phyloP scores from a whole-genome alignment of 2,888 invertebrate species.

The Eugnorisma glareosa region DNA sequence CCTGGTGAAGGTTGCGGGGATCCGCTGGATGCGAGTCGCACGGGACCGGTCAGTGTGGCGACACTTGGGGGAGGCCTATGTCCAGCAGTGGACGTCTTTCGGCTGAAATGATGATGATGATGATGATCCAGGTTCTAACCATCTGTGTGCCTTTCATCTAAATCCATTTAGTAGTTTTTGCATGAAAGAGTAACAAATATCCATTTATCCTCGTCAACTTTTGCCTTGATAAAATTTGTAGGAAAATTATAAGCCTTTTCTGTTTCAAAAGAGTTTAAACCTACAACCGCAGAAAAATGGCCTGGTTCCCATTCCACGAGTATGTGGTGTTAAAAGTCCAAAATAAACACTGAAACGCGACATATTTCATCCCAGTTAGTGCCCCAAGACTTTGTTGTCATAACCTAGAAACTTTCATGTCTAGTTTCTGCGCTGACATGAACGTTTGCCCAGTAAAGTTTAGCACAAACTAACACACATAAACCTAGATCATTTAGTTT shows the following conservation, averaged over 20 bases:
- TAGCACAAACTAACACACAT: constrained; percentile 10
- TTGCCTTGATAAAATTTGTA: too few relatives aligned
- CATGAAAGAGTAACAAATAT: too few relatives aligned
- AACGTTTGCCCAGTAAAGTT: constrained; percentile 37
- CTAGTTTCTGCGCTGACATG: constrained; percentile 18
- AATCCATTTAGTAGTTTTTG: too few relatives aligned
- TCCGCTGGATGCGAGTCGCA: too few relatives aligned
- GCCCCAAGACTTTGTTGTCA: constrained; percentile 42
- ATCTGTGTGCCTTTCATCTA: too few relatives aligned
- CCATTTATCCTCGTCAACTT: too few relatives aligned
- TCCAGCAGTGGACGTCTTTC: too few relatives aligned
- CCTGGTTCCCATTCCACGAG: not conserved
- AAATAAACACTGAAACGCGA: constrained; percentile 28
- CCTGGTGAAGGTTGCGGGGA: too few relatives aligned
- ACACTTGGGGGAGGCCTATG: too few relatives aligned
- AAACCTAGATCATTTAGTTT: constrained; percentile 31
- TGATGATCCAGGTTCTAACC: too few relatives aligned
- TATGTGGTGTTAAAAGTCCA: constrained; percentile 2
- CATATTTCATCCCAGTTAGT: constrained; percentile 45
- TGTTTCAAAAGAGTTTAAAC: not conserved
- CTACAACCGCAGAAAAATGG: not conserved
- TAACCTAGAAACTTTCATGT: constrained; percentile 44
- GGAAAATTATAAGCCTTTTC: not conserved
- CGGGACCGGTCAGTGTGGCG: too few relatives aligned
- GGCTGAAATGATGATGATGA: too few relatives aligned